These are phyloP conservation scores for Machimus rusticus DNA, from an alignment of 2,888 invertebrate genomes.

Conservation along the genomic window DNA sequence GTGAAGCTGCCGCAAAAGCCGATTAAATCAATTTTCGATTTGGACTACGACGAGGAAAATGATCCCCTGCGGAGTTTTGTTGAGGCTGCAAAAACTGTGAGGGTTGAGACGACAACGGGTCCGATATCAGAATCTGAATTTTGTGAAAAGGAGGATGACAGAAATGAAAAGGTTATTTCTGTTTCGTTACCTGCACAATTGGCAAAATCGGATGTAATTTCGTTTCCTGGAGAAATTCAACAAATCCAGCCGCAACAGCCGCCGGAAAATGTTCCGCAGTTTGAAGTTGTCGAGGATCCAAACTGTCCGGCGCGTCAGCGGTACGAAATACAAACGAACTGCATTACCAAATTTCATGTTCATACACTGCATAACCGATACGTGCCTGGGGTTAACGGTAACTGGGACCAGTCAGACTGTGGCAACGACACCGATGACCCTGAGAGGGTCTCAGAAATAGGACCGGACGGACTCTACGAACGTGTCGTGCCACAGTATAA, in stretches of 20 bases:
- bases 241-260: background rate
- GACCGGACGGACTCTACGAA: conserved; percentile 46
- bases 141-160: background rate
- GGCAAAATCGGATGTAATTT: background rate
- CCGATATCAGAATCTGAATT: background rate
- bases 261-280: conserved; percentile 48
- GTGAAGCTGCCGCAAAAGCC: conserved; percentile 50
- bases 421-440: background rate
- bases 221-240: background rate
- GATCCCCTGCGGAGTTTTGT: conserved; percentile 57
- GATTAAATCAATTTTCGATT: conserved; percentile 61
- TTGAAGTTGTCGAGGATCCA: conserved; percentile 55
- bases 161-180: background rate
- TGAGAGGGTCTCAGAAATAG: background rate
- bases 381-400: conserved; percentile 70
- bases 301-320: conserved; percentile 57
- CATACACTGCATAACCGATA: conserved; percentile 66
- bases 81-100: conserved; percentile 49
- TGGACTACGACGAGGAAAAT: conserved; percentile 62
- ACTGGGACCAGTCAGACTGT: conserved; percentile 59
- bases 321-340: conserved; percentile 56
- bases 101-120: background rate
- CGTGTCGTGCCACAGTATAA: conserved; percentile 60
- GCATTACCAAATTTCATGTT: conserved; percentile 64
- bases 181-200: background rate